Evolutionary conservation across 2,113 vertebrate species (phyloP).

Genomic region (Setophaga kirtlandii): DNA sequence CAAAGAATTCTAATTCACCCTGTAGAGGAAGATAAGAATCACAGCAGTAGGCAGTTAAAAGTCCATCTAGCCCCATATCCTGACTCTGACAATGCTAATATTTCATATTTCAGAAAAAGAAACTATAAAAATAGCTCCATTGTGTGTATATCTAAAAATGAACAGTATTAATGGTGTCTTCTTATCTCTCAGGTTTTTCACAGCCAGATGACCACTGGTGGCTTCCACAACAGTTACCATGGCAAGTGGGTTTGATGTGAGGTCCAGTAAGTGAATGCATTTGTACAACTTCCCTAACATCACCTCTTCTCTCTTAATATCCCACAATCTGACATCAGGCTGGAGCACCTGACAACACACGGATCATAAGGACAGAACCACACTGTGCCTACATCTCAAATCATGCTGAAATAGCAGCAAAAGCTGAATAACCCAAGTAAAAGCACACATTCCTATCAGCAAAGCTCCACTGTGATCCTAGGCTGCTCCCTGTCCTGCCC

Average conservation of each 20-base stretch:
- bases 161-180: background rate
- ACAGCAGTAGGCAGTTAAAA: slow-evolving; percentile 38
- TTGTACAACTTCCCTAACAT: background rate
- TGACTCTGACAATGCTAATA: slow-evolving; percentile 13
- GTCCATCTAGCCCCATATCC: slow-evolving; percentile 2
- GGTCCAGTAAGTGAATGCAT: background rate
- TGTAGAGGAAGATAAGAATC: slow-evolving; percentile 42
- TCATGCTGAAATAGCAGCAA: background rate
- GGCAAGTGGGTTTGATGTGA: background rate
- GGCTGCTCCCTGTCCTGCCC: background rate
- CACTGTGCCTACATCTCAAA: background rate
- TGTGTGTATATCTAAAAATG: background rate
- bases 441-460: background rate
- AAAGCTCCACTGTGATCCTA: background rate
- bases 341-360: background rate
- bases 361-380: background rate
- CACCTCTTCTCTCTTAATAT: background rate
- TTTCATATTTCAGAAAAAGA: slow-evolving; percentile 30
- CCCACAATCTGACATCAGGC: background rate
- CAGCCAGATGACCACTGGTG: background rate
- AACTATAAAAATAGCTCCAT: background rate
- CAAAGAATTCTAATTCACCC: slow-evolving; percentile 58
- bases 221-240: background rate
- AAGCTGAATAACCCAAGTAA: background rate
- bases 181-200: background rate